phyloP scores from a whole-genome alignment of 2,797 vertebrate species.

The Tenualosa ilisha region DNA sequence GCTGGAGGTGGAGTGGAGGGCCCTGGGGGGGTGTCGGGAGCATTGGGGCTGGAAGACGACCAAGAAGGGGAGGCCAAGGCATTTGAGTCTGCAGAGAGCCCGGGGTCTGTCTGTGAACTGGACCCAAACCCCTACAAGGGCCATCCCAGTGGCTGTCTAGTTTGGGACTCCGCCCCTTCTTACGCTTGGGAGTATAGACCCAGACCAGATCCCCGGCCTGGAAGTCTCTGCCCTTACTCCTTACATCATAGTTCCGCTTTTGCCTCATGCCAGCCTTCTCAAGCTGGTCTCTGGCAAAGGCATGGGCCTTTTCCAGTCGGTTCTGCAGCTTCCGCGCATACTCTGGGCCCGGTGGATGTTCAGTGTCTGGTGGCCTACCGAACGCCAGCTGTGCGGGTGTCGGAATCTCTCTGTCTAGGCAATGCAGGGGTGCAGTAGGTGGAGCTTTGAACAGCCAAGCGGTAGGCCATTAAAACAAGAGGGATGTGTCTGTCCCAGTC shows the following conservation, averaged over 20 bases:
- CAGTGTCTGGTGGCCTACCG: too few relatives aligned
- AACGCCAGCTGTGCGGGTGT: neutral
- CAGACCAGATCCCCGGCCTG: constrained; percentile 23
- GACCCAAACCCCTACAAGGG: too few relatives aligned
- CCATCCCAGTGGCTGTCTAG: too few relatives aligned
- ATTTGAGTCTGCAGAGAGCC: too few relatives aligned
- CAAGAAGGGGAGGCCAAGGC: neutral
- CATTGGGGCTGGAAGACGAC: neutral
- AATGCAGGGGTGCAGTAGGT: neutral
- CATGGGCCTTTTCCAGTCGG: constrained; percentile 11
- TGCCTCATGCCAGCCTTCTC: constrained; percentile 12
- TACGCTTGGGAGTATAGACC: too few relatives aligned
- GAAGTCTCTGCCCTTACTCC: neutral
- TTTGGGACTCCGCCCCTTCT: too few relatives aligned
- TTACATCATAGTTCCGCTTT: constrained; percentile 34
- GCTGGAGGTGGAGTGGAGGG: neutral
- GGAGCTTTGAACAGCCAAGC: neutral
- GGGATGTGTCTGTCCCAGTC: too few relatives aligned
- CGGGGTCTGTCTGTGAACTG: too few relatives aligned
- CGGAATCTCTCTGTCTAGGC: constrained; percentile 33
- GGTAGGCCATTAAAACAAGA: too few relatives aligned
- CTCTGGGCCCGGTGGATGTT: neutral
- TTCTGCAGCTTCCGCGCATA: constrained; percentile 37
- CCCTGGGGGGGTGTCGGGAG: neutral
- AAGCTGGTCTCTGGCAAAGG: constrained; percentile 18